These are phyloP conservation scores for Schrankia costaestrigalis DNA, from an alignment of 2,888 invertebrate species.

Conservation along the genomic window DNA sequence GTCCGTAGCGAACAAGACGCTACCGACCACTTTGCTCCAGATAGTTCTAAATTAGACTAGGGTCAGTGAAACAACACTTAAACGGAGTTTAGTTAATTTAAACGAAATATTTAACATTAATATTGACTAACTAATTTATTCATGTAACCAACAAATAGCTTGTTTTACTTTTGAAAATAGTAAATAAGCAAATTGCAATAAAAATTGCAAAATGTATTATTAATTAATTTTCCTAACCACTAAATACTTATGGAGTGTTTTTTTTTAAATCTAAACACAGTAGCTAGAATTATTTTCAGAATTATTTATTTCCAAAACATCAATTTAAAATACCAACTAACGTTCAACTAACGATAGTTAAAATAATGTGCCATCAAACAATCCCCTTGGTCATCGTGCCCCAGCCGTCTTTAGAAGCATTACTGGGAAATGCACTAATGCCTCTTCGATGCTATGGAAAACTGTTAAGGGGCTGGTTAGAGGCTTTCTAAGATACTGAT, in stretches of 20 bases:
- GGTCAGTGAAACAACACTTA: conserved; percentile 35
- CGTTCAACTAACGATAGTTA: conserved; percentile 8
- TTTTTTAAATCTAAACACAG: too few species aligned
- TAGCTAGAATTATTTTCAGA: too few species aligned
- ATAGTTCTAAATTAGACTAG: conserved; percentile 71
- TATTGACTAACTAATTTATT: too few species aligned
- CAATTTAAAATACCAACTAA: too few species aligned
- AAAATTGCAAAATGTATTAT: too few species aligned
- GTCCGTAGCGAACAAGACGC: conserved; percentile 53
- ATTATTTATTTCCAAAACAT: too few species aligned
- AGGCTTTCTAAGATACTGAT: conserved; percentile 78
- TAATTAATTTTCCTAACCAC: too few species aligned
- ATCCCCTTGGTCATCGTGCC: conserved; percentile 67
- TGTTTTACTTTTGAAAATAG: too few species aligned
- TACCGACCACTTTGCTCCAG: conserved; percentile 64
- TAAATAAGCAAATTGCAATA: too few species aligned
- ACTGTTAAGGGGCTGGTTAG: conserved; percentile 80
- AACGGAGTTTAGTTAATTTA: conserved; percentile 16
- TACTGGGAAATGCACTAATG: conserved; percentile 79
- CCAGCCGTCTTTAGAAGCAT: conserved; percentile 75
- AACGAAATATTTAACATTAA: too few species aligned
- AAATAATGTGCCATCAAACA: conserved; percentile 34
- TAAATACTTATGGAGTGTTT: too few species aligned
- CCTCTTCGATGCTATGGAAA: conserved; percentile 73
- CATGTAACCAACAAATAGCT: too few species aligned